Evolutionary conservation across 2,888 invertebrate genomes (phyloP), one percentile per base, ranked within the genome.

Genomic region (Idaea aversata): DNA sequence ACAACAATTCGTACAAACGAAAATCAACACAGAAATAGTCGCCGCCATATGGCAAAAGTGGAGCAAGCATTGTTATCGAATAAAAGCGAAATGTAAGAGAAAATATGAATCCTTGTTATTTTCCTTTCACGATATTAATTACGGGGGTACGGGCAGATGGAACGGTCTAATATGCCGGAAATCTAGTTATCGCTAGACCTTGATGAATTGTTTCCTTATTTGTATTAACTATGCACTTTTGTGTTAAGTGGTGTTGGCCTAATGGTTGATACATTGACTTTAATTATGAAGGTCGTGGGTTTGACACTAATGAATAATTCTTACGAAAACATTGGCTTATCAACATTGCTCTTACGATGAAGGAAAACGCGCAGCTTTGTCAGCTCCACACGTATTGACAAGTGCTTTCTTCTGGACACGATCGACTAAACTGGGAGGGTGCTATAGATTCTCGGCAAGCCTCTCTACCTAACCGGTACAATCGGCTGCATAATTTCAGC

Each of bases 121-220:
- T 74, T 74, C 73, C 69, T 72, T 71, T 76, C 73, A 78, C 80
- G 74, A 64, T 63, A 71, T 74, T 79, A 81, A 81, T 81, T 78
- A 82, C 70, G 47, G 13, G 25, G 47, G 13, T 13, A 13, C 47
- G 62, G 62, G 64, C 65, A 70, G 76, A 75, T 62, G 71, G 61
- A 72, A 73, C 70, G 70, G 65, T 38, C 67, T 70, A 60, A 70
- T 71, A 65, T 71, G 62, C 63, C 65, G 65, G 67, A 67, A 67
- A 70, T 70, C 63, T 36, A 57, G 69, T 64, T 67, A 69, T 67
- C 63, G 47, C 58, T 67, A 61, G 35, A 58, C 16, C 62, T 64
- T 69, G 69, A 69, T 69, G 69, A 66, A 67, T 69, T 66, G 67
- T 69, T 69, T 66, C 63, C 62, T 61, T 47, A 47, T 6, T 47